Evolutionary conservation across 1,140 invertebrate genomes (phyloP).

Genomic region (Ostrea edulis): DNA sequence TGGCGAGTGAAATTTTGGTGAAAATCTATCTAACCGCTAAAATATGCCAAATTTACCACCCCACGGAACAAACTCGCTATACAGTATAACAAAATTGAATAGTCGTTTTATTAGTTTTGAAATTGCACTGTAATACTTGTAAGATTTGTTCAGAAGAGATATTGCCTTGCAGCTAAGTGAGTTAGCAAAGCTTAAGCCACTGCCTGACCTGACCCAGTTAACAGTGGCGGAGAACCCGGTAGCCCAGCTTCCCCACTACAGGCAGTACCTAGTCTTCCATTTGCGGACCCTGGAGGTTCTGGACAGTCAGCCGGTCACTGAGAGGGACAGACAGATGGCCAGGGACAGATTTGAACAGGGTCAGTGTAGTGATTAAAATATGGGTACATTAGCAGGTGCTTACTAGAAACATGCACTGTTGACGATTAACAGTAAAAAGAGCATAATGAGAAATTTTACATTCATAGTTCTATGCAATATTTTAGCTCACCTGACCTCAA

Average conservation of each 20-base stretch:
- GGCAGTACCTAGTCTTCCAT: slow-evolving; percentile 75
- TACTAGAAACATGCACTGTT: neutral
- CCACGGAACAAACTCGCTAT: too few relatives aligned
- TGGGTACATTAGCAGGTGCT: neutral
- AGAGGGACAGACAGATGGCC: slow-evolving; percentile 70
- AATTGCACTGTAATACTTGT: too few relatives aligned
- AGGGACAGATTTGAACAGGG: slow-evolving; percentile 76
- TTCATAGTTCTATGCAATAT: too few relatives aligned
- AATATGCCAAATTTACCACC: too few relatives aligned
- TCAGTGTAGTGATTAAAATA: slow-evolving; percentile 45
- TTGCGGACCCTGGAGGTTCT: slow-evolving; percentile 73
- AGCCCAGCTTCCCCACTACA: slow-evolving; percentile 72
- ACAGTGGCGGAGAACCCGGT: slow-evolving; percentile 75
- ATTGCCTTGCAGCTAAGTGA: slow-evolving; percentile 71
- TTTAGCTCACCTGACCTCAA: too few relatives aligned
- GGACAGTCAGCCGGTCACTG: slow-evolving; percentile 71
- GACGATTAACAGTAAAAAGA: neutral
- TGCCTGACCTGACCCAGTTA: slow-evolving; percentile 74
- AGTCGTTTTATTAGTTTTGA: too few relatives aligned
- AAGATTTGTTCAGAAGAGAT: too few relatives aligned
- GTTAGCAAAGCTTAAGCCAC: slow-evolving; percentile 73
- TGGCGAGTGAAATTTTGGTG: too few relatives aligned
- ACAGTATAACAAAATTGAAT: too few relatives aligned
- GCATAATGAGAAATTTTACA: too few relatives aligned
- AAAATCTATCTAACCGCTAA: too few relatives aligned